Percentiles rank a stretch among this genome's conserved stretches.
Conservation (phyloP, 2,113 vertebrate species). For the Vidua macroura region DNA sequence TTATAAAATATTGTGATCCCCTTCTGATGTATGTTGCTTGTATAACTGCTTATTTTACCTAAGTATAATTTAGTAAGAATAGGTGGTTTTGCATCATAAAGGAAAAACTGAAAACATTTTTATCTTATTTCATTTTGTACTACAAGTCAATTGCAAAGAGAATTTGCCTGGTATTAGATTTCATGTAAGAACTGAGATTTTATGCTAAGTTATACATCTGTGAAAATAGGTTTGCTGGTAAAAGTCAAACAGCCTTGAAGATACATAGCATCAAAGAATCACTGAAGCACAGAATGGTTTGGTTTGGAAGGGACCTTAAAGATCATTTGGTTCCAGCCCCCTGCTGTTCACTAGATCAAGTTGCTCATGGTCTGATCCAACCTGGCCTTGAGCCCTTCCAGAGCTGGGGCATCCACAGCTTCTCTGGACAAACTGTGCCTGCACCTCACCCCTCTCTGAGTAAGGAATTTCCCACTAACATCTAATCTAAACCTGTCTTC, state of each 20-base stretch:
- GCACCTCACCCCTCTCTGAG: background rate
- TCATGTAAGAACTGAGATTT: slow-evolving; percentile 23
- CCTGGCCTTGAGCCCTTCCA: background rate
- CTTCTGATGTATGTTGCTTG: background rate
- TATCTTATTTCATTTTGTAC: background rate
- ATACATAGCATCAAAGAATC: background rate
- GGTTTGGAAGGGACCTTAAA: background rate
- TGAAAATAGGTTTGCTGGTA: background rate
- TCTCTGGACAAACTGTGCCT: background rate
- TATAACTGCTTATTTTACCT: background rate
- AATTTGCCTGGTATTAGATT: slow-evolving; percentile 36
- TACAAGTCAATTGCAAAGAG: background rate
- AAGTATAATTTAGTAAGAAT: background rate
- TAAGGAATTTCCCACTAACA: background rate
- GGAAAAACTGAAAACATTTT: background rate
- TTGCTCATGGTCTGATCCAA: background rate
- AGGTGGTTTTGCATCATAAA: background rate
- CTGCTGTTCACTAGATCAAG: background rate
- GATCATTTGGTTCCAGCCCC: background rate
- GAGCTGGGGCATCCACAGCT: background rate
- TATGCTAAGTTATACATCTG: slow-evolving; percentile 15
- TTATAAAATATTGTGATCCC: background rate
- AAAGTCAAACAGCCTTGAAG: slow-evolving; percentile 29
- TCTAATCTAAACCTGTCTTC: background rate
- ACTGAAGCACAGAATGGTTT: background rate